Evolutionary conservation across 2,113 vertebrate genomes (phyloP), one percentile per base, ranked within the genome.

Genomic region (Prionailurus viverrinus): DNA sequence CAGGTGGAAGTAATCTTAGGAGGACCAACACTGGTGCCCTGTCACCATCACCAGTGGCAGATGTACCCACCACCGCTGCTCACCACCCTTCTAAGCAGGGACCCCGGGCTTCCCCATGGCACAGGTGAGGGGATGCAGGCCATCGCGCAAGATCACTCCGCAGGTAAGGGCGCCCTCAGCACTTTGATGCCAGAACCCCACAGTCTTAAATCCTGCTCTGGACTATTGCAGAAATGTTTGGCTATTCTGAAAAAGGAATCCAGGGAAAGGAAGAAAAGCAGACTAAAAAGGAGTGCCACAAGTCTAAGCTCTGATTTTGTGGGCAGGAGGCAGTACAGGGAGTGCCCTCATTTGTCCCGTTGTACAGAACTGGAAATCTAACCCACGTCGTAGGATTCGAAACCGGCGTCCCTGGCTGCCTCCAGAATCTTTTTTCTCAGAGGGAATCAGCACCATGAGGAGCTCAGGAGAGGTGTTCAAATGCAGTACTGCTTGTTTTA

Each of bases 1-100:
- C 11, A 58, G 6, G 13, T 16, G 7, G 9, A 10, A 1, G n/a
- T 36, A 0, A 11, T 58, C 13, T 25, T 25, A 23, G 45, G 3
- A 3, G 11, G 16, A 7, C 51, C 36, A 0, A n/a, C 3, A 4
- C 6, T 6, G 12, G 8, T 12, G 15, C 16, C 7, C 31, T 29
- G 2, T 36, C 23, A 33, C 23, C 51, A 19, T 1, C 18, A 19
- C 63, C 19, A 25, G 9, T 0, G 11, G 21, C 36, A 66, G n/a
- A 19, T 39, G 33, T 3, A 12, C 39, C 39, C 21, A 10, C 14
- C 10, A 4, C 45, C 29, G n/a, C 95, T 51, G 0, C 18, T 66
- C 73, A 27, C 74, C 51, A 71, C 1, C 45, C 61, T 66, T 33
- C 1, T 5, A 25, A 73, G 66, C 53, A 71, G 71, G 53, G 33